Base-by-base conservation (phyloP, 2,797 vertebrate genomes). In the Esox lucius region DNA sequence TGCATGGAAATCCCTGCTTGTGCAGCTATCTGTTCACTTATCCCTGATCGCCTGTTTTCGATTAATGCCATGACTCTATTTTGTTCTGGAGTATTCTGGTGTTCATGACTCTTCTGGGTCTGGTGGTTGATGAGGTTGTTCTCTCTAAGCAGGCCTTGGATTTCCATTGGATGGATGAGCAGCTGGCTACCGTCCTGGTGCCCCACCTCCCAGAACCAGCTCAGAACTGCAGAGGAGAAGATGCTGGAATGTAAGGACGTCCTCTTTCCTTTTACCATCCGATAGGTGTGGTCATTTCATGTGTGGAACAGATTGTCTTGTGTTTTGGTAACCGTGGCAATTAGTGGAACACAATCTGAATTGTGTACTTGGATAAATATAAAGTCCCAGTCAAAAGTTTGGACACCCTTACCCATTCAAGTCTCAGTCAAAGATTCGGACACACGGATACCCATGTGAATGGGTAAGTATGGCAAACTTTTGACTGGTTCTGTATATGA, bases 161-260 rank as follows among this genome's bases (percentile, higher is more conserved):
- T 4, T 61, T 24, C 56, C 56, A 61, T 12, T 4, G 56, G n/a
- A 26, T 96, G 96, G 96, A 91, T 97, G 75, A 94, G 94, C 70
- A 92, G 85, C 82, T 98, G 96, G 96, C 92, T 99, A 79, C 97
- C 97, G 13, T 90, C 96, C 5, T 99, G 98, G 98, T 98, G 96
- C 83, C 97, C 97, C 17, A 96, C 95, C 0, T 99, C 98, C 61
- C 82, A 89, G 72, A 89, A 83, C 48, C 95, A 95, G 75, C 95
- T 99, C 31, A 94, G 95, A 90, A 91, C 94, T 73, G 96, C 96
- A 67, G 97, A 98, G 85, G 95, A 96, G 84, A 95, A 90, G 87
- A 98, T 99, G 88, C 91, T 99, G 74, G 94, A 94, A 86, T 93
- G 98, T 99, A 92, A 95, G 96, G 81, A 70, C 71, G 42, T 79